phyloP scores from a whole-genome alignment of 2,113 vertebrate species.

The Oceanites oceanicus region DNA sequence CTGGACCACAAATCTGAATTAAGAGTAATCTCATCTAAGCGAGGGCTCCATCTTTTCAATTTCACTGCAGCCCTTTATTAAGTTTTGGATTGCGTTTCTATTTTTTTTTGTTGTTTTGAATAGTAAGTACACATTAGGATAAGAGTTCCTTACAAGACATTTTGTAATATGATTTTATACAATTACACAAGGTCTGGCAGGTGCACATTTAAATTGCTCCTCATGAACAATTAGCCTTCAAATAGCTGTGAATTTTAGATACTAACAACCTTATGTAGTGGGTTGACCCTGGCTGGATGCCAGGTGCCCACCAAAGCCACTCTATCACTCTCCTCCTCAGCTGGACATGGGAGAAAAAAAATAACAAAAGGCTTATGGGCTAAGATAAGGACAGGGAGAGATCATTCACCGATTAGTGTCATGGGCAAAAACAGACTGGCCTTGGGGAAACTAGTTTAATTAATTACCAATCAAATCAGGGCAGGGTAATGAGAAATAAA shows the following conservation, averaged over 20 bases:
- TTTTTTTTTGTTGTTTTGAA: neutral
- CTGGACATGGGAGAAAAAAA: neutral
- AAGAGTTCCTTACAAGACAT: neutral
- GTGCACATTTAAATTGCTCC: neutral
- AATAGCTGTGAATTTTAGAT: neutral
- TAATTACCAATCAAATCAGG: neutral
- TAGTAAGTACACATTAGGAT: neutral
- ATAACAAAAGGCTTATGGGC: neutral
- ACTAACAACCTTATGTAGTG: neutral
- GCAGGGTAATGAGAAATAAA: neutral
- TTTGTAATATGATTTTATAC: neutral
- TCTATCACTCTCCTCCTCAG: neutral
- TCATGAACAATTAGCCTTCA: neutral
- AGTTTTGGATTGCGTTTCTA: neutral
- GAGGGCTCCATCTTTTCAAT: neutral
- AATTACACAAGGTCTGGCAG: neutral
- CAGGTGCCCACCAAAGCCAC: neutral
- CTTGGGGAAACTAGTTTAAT: neutral
- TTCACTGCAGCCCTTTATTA: neutral
- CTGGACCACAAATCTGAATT: neutral
- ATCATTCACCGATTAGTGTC: neutral
- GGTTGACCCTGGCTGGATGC: neutral
- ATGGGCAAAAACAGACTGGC: neutral
- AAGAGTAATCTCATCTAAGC: neutral
- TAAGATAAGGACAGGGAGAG: neutral